phyloP scores from a whole-genome alignment of 2,888 invertebrate species.

The Yponomeuta evonymella region DNA sequence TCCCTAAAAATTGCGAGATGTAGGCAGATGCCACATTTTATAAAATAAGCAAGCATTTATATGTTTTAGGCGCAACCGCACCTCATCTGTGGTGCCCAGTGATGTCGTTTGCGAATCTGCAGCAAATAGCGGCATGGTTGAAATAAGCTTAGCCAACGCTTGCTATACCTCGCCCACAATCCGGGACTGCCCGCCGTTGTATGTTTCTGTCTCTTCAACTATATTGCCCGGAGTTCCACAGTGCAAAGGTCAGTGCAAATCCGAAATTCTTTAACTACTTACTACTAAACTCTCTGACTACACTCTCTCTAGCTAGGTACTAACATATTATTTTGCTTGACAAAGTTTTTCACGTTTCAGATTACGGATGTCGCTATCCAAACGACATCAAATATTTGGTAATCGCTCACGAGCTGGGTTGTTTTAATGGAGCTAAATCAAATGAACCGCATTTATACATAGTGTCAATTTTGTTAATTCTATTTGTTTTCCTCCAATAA shows the following conservation, averaged over 20 bases:
- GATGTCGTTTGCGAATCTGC: slow-evolving; percentile 61
- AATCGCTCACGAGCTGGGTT: slow-evolving; percentile 25
- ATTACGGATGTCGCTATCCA: slow-evolving; percentile 25
- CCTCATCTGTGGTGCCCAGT: slow-evolving; percentile 21
- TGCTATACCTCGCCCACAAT: slow-evolving; percentile 68
- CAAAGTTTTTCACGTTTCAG: slow-evolving; percentile 21
- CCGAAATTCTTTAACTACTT: neutral
- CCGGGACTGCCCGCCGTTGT: slow-evolving; percentile 74
- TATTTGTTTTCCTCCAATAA: neutral
- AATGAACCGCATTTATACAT: neutral
- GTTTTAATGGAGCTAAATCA: slow-evolving; percentile 17
- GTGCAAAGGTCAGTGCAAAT: slow-evolving; percentile 23
- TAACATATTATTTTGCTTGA: neutral
- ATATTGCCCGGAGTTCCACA: slow-evolving; percentile 19
- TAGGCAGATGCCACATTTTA: neutral
- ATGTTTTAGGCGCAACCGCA: slow-evolving; percentile 24
- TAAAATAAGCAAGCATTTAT: neutral
- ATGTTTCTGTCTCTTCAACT: slow-evolving; percentile 68
- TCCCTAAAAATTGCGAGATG: too few species aligned
- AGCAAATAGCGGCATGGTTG: slow-evolving; percentile 45
- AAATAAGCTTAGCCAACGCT: slow-evolving; percentile 57
- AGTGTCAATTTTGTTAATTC: neutral
- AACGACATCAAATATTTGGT: slow-evolving; percentile 26
- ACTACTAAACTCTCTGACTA: too few species aligned
- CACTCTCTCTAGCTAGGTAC: too few species aligned